phyloP scores from a whole-genome alignment of 2,888 invertebrate species.

The Harpalus rufipes region DNA sequence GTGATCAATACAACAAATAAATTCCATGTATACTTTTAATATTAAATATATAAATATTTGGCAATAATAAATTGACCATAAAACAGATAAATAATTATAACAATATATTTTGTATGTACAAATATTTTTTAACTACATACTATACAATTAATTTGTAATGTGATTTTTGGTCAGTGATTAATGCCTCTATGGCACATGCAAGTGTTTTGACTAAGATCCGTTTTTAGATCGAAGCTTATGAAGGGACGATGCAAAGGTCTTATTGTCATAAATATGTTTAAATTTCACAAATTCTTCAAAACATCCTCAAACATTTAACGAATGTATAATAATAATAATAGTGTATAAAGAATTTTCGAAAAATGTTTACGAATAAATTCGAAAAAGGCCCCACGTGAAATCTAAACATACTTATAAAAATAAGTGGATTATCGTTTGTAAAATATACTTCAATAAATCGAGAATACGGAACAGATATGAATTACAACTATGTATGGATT shows the following conservation, averaged over 20 bases:
- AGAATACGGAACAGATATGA: constrained; percentile 14
- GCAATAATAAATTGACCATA: constrained; percentile 58
- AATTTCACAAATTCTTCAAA: constrained; percentile 5
- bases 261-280: constrained; percentile 18
- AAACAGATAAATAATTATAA: constrained; percentile 53
- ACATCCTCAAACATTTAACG: constrained; percentile 23
- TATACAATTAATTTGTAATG: constrained; percentile 66
- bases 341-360: constrained; percentile 4
- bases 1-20: constrained; percentile 36
- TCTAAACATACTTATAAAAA: background rate
- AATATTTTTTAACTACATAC: constrained; percentile 61
- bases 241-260: constrained; percentile 40
- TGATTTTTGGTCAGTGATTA: constrained; percentile 65
- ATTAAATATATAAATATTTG: constrained; percentile 56
- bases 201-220: constrained; percentile 36
- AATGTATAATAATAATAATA: background rate
- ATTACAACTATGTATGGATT: constrained; percentile 33
- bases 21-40: constrained; percentile 41
- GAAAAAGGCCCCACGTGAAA: constrained; percentile 17
- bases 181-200: constrained; percentile 61
- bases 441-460: constrained; percentile 29
- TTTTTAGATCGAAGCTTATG: constrained; percentile 55
- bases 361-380: constrained; percentile 20
- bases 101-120: constrained; percentile 61
- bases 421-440: constrained; percentile 25